Base-by-base conservation (phyloP, 2,888 invertebrate species). In the Drosophila parthenogenetica region DNA sequence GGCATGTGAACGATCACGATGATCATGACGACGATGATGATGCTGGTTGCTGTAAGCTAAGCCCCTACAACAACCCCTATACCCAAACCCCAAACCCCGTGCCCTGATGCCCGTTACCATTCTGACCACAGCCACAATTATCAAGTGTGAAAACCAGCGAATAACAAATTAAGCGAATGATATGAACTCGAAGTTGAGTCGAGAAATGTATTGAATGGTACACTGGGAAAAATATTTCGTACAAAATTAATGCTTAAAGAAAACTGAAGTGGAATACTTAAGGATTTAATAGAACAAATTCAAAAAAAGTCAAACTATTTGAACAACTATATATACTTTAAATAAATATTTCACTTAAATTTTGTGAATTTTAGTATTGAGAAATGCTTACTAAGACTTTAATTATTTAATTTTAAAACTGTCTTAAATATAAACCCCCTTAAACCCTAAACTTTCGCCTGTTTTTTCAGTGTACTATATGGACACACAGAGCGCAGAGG, bases 91-190 rank as follows among this genome's bases (percentile, higher is more conserved):
- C 61, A 1, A 11, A 45, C 45, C 16, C 37, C 0, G 35, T 19
- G 3, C 16, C 17, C 35, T 35, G 35, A 11, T 35, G 3, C 35
- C 13, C 13, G 11, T 35, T 35, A 11, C 35, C 35, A 35, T 35
- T 35, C 58, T 50, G 55, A 62, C 66, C 69, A 48, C 70, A 75
- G 70, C 81, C 86, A 82, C 90, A 87, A 90, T 88, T 89, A 88
- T 90, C 88, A 88, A 88, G 88, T 88, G 88, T 88, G 88, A 88
- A 88, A 88, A 90, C 90, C 88, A 89, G 83, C 89, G 83, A 88
- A 88, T 90, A 86, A 90, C 90, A 87, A 88, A 90, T 87, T 88
- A 89, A 90, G 89, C 83, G 90, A 81, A 76, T 83, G 89, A 88
- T 82, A 89, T 81, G 75, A 77, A 60, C 61, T 68, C 51, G 64